A percentile compares a stretch with the other conserved stretches of the same genome.
These are phyloP conservation scores for Ageneiosus marmoratus DNA, from an alignment of 2,113 vertebrate genomes.

Conservation along the genomic window DNA sequence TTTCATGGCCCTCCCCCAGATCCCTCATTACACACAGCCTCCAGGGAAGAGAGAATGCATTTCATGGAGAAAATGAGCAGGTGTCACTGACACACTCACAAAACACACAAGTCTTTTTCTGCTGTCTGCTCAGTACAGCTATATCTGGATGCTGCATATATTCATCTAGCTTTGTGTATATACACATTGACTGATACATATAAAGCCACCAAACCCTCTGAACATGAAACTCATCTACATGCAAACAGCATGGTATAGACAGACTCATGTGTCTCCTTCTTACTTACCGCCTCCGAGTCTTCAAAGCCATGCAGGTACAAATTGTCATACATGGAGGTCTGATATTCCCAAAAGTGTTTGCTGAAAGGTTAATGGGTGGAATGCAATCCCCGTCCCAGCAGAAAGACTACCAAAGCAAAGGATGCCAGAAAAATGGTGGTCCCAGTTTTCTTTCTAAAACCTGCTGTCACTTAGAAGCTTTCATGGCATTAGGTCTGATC, in stretches of 20 bases:
- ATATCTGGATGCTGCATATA: conserved; percentile 56
- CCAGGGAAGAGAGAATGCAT: conserved; percentile 36
- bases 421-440: conserved; percentile 3
- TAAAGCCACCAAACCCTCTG: neutral
- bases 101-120: conserved; percentile 34
- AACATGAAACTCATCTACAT: conserved; percentile 13
- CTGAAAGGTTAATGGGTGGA: conserved; percentile 33
- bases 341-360: conserved; percentile 75
- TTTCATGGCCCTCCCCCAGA: conserved; percentile 34
- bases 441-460: conserved; percentile 53
- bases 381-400: conserved; percentile 32
- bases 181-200: conserved; percentile 11
- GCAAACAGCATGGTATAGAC: conserved; percentile 19
- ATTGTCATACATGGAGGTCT: conserved; percentile 97
- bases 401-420: conserved; percentile 27
- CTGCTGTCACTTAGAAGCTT: conserved; percentile 66
- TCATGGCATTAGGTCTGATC: conserved; percentile 68
- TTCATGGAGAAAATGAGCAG: conserved; percentile 48
- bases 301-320: conserved; percentile 98
- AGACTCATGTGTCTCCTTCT: conserved; percentile 53
- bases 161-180: conserved; percentile 54
- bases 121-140: conserved; percentile 42
- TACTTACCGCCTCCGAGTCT: conserved; percentile 98
- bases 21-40: conserved; percentile 33
- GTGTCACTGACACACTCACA: conserved; percentile 52